Evolutionary conservation across 2,113 vertebrate genomes (phyloP).

Genomic region (Percina caprodes): DNA sequence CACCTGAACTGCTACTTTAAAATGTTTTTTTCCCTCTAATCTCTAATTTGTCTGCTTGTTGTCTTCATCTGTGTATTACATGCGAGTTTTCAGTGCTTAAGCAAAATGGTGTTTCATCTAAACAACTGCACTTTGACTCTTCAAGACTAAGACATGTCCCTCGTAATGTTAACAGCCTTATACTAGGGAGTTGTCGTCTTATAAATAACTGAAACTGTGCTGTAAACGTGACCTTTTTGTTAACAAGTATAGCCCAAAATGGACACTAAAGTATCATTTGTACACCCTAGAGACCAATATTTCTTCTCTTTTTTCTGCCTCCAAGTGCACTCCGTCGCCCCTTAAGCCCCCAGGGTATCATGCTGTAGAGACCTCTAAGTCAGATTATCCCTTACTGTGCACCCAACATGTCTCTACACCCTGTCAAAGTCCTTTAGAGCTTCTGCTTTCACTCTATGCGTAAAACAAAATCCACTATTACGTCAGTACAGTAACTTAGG

Average conservation of each 20-base stretch:
- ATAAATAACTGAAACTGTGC: slow-evolving; percentile 32
- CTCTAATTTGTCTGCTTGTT: not conserved
- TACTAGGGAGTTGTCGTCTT: slow-evolving; percentile 43
- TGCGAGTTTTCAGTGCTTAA: not conserved
- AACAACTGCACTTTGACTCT: slow-evolving; percentile 33
- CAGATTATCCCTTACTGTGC: slow-evolving; percentile 71
- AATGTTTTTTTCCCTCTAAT: not conserved
- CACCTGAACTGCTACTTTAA: slow-evolving; percentile 13
- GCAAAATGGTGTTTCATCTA: not conserved
- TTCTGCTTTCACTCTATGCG: slow-evolving; percentile 52
- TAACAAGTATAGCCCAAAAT: slow-evolving; percentile 40
- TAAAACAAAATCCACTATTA: not conserved
- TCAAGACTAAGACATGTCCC: not conserved
- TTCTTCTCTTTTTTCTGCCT: slow-evolving; percentile 35
- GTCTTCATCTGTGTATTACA: not conserved
- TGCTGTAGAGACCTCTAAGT: slow-evolving; percentile 60
- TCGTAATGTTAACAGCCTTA: slow-evolving; percentile 52
- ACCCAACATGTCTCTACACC: slow-evolving; percentile 64
- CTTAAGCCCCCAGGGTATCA: slow-evolving; percentile 69
- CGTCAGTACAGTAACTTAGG: slow-evolving; percentile 23
- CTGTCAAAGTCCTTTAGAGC: slow-evolving; percentile 35
- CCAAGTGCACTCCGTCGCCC: slow-evolving; percentile 70
- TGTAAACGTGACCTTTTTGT: slow-evolving; percentile 47
- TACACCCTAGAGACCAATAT: slow-evolving; percentile 50
- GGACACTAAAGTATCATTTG: slow-evolving; percentile 49